Evolutionary conservation across 2,888 invertebrate genomes (phyloP).

Genomic region (Oscheius sp.): DNA sequence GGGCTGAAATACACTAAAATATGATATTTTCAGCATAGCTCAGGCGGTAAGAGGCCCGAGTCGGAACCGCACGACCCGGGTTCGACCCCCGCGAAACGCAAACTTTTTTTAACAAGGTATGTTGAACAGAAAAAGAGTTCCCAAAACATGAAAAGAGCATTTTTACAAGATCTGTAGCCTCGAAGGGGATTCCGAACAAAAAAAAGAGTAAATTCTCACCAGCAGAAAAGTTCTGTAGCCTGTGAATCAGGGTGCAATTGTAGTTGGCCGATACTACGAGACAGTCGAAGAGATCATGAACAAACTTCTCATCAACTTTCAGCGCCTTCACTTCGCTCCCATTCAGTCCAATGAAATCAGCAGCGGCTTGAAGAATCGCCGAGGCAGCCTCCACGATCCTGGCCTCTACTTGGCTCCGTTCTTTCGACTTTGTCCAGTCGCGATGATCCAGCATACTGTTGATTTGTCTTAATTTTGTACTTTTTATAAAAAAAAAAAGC

Average conservation of each 20-base stretch:
- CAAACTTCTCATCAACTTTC: slow-evolving; percentile 52
- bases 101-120: too few species aligned
- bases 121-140: too few species aligned
- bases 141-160: too few species aligned
- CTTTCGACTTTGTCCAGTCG: slow-evolving; percentile 34
- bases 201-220: not conserved
- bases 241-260: slow-evolving; percentile 15
- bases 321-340: slow-evolving; percentile 32
- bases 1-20: too few species aligned
- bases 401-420: slow-evolving; percentile 39
- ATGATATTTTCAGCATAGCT: too few species aligned
- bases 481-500: not conserved
- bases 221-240: not conserved
- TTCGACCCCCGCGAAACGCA: too few species aligned
- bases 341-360: slow-evolving; percentile 47
- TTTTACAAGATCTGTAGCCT: too few species aligned
- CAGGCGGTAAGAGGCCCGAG: too few species aligned
- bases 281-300: slow-evolving; percentile 54
- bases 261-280: slow-evolving; percentile 37
- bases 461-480: slow-evolving; percentile 21
- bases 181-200: too few species aligned
- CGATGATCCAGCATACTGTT: slow-evolving; percentile 50
- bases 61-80: too few species aligned
- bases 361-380: slow-evolving; percentile 45
- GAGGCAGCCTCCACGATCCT: slow-evolving; percentile 44